A percentile compares a stretch with the other conserved stretches of the same genome.
These are phyloP conservation scores for Sogatella furcifera DNA, from an alignment of 1,140 invertebrate species.

Conservation along the genomic window DNA sequence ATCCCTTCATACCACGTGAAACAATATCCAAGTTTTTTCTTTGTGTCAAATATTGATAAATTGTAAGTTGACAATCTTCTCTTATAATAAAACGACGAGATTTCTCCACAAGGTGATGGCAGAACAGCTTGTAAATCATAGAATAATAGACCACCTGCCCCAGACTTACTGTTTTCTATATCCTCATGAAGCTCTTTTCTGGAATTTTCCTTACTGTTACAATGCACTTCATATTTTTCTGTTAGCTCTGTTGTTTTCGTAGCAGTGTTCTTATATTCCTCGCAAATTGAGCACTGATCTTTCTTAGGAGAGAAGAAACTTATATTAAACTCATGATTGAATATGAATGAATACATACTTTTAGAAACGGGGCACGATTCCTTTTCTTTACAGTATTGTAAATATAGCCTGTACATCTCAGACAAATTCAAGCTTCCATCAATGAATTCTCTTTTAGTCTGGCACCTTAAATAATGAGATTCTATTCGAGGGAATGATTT, in stretches of 20 bases:
- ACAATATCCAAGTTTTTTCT: not conserved
- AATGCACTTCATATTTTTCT: not conserved
- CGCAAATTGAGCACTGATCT: not conserved
- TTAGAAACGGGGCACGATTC: not conserved
- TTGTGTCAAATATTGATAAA: not conserved
- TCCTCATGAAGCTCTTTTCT: not conserved
- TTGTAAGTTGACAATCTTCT: not conserved
- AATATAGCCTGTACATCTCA: not conserved
- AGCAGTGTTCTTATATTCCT: not conserved
- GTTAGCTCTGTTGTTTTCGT: not conserved
- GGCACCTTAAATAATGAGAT: not conserved
- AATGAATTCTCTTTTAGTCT: not conserved
- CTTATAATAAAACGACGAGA: not conserved
- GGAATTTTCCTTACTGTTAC: not conserved
- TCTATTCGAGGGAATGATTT: not conserved
- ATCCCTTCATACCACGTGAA: not conserved
- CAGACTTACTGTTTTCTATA: not conserved
- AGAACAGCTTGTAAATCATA: not conserved
- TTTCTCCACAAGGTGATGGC: not conserved
- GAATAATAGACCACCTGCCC: not conserved
- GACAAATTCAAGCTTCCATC: not conserved
- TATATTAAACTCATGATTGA: not conserved
- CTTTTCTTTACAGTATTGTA: not conserved
- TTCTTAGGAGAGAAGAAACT: not conserved
- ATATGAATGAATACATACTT: not conserved